phyloP scores from a whole-genome alignment of 2,888 invertebrate species.

The Eilema depressum region DNA sequence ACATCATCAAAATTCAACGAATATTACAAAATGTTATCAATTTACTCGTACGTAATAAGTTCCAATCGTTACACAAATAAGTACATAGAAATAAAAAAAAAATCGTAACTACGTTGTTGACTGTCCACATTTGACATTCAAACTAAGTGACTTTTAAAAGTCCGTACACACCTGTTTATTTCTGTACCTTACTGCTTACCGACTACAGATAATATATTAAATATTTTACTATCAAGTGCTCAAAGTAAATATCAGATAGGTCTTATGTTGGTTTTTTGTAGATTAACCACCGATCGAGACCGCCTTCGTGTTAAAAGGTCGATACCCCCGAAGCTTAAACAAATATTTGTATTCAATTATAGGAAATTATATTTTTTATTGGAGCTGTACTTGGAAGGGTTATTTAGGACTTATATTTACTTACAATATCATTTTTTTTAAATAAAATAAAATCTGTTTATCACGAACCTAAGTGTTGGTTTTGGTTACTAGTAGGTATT shows the following conservation, averaged over 20 bases:
- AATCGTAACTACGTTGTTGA: not conserved
- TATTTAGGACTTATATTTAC: not conserved
- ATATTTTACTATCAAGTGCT: conserved; percentile 77
- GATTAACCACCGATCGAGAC: conserved; percentile 72
- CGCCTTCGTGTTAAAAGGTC: conserved; percentile 64
- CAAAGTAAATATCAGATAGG: conserved; percentile 70
- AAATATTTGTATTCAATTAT: conserved; percentile 71
- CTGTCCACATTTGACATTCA: conserved; percentile 50
- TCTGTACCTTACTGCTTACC: conserved; percentile 55
- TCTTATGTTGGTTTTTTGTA: conserved; percentile 80
- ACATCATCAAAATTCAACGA: not conserved
- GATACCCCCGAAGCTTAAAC: conserved; percentile 69
- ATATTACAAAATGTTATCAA: not conserved
- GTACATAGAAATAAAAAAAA: conserved; percentile 1
- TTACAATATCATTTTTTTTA: not conserved
- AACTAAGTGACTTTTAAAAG: conserved; percentile 53
- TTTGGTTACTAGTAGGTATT: no score
- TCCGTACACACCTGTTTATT: conserved; percentile 76
- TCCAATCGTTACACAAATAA: conserved; percentile 4
- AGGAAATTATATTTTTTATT: conserved; percentile 37
- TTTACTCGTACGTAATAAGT: conserved; percentile 4
- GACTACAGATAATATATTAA: conserved; percentile 69
- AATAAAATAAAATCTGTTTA: no score
- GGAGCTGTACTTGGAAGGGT: not conserved
- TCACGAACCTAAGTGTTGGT: no score